These are phyloP conservation scores for Motacilla alba DNA, from an alignment of 2,113 vertebrate genomes.

Conservation along the genomic window DNA sequence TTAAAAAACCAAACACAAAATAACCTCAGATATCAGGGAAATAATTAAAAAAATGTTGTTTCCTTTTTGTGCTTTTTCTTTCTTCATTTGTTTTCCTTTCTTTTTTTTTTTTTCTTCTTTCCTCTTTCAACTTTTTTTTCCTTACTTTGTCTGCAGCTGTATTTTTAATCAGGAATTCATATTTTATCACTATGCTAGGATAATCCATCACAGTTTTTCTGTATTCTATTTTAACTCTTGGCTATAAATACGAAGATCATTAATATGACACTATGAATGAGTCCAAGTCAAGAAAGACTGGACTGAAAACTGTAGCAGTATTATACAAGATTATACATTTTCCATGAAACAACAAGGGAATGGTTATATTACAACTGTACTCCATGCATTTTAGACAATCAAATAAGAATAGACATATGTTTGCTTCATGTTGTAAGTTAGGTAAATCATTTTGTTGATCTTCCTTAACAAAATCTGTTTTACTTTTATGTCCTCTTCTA, in stretches of 20 bases:
- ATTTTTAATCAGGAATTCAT: not conserved
- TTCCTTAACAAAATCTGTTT: conserved; percentile 7
- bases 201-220: not conserved
- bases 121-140: not conserved
- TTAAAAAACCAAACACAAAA: not conserved
- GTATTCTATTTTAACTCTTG: not conserved
- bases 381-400: not conserved
- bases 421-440: not conserved
- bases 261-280: not conserved
- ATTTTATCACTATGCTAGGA: not conserved
- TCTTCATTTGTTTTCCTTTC: not conserved
- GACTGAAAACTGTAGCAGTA: not conserved
- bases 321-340: not conserved
- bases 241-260: not conserved
- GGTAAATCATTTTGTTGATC: not conserved
- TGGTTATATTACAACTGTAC: not conserved
- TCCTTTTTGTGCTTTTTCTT: not conserved
- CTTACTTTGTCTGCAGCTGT: not conserved
- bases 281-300: not conserved
- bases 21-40: not conserved
- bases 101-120: not conserved
- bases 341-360: not conserved
- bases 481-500: not conserved
- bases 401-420: not conserved
- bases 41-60: not conserved